Base-by-base conservation (phyloP, 2,888 invertebrate genomes). In the Copidosoma aretas region DNA sequence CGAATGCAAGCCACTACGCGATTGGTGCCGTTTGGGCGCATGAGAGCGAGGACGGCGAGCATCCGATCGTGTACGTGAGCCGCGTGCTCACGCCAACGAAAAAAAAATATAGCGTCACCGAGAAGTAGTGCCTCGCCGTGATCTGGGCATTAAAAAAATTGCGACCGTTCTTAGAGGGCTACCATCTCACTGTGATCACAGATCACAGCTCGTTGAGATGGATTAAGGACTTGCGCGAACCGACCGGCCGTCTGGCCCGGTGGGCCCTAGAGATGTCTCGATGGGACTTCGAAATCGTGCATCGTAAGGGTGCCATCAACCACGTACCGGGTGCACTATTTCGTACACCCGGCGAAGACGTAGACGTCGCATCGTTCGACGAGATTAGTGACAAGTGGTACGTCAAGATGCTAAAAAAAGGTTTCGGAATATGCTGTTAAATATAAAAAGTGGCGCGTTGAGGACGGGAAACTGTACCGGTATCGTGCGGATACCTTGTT, bases 1-100 rank as follows among this genome's bases (percentile, higher is more conserved):
- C 49, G 1, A 25, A 60, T 4, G 24, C 60, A 0, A 60, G 21
- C 1, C 0, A 43, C 15, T 24, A 24, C 17, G 32, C 25, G 15
- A 10, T 56, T 10, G 56, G 56, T 8, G 25, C 56, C 10, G 25
- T 56, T 2, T n/a, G 24, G 25, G 12, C 56, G 3, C 25, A 56
- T 8, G 25, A 56, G n/a, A 5, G 17, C 2, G 25, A 56, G 15
- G 24, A 56, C 17, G 25, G 56, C 14, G 56, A 56, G 25, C 56
- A 22, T 5, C 56, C 56, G n/a, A 56, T 56, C 25, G 56, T 56
- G 56, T 56, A 15, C 14, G 17, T 24, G 17, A 32, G 56, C n/a
- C 12, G 25, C 1, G 15, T 32, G 8, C 32, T 32, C 3, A 32
- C 8, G 8, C 32, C 32, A 5, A 32, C 32, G 32, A 8, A 32